These are phyloP conservation scores for Himalopsyche tibetana DNA, from an alignment of 2,888 invertebrate species.

Conservation along the genomic window DNA sequence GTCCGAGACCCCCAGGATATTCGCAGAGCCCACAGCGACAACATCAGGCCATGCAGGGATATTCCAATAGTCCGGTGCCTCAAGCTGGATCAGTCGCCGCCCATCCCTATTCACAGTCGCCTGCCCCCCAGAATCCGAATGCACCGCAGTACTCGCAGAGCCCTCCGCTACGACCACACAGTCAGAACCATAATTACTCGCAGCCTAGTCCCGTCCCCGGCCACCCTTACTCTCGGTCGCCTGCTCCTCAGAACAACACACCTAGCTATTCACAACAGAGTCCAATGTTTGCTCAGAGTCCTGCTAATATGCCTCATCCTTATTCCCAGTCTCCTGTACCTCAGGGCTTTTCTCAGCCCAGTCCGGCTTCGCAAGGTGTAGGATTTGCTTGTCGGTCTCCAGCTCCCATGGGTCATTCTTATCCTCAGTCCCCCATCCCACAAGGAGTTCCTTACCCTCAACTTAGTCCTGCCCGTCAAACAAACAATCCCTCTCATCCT, in stretches of 20 bases:
- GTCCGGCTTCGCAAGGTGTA: constrained; percentile 63
- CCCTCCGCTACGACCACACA: constrained; percentile 65
- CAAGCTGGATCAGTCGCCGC: constrained; percentile 69
- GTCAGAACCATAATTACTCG: constrained; percentile 67
- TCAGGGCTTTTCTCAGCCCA: constrained; percentile 67
- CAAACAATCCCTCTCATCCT: constrained; percentile 65
- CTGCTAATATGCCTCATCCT: constrained; percentile 65
- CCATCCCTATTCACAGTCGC: constrained; percentile 65
- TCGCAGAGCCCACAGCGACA: constrained; percentile 65
- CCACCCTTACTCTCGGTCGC: constrained; percentile 71
- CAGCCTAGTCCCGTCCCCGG: constrained; percentile 67
- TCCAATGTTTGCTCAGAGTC: constrained; percentile 65
- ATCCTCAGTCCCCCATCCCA: constrained; percentile 66
- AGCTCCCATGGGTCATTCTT: constrained; percentile 62
- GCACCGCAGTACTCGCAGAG: constrained; percentile 64
- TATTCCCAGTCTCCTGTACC: constrained; percentile 66
- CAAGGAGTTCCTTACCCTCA: constrained; percentile 69
- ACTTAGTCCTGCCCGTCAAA: constrained; percentile 69
- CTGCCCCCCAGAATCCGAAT: constrained; percentile 62
- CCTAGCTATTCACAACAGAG: constrained; percentile 66
- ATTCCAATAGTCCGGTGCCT: constrained; percentile 68
- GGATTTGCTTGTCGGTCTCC: constrained; percentile 65
- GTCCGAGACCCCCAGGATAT: constrained; percentile 73
- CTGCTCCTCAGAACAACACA: constrained; percentile 66
- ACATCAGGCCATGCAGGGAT: constrained; percentile 62